Percentiles rank a stretch among this genome's conserved stretches.
These are phyloP conservation scores for Necrosyrtes monachus DNA, from an alignment of 2,797 vertebrate genomes.

Conservation along the genomic window DNA sequence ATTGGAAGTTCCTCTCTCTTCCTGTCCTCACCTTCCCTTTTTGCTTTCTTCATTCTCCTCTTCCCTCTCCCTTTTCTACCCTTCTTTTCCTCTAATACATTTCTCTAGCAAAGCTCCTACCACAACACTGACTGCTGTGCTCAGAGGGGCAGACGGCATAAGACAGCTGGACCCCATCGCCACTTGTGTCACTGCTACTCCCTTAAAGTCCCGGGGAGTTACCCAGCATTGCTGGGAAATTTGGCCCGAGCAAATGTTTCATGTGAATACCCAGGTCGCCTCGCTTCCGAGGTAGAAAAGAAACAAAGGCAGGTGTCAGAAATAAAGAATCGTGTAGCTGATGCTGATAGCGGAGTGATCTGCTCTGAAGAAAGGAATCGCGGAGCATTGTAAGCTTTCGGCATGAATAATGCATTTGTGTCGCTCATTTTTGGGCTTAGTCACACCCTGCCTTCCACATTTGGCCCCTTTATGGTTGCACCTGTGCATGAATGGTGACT, in stretches of 20 bases:
- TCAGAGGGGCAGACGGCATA: background rate
- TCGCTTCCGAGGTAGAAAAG: background rate
- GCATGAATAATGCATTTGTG: slow-evolving; percentile 58
- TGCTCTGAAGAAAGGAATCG: slow-evolving; percentile 22
- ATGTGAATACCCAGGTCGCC: background rate
- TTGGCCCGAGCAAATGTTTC: background rate
- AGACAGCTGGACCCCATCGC: accelerated
- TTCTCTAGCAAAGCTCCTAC: background rate
- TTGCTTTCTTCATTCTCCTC: background rate
- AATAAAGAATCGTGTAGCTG: background rate
- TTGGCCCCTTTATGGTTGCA: slow-evolving; percentile 58
- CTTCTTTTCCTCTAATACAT: background rate
- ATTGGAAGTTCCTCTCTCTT: slow-evolving; percentile 3
- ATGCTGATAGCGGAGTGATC: background rate
- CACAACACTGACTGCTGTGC: background rate
- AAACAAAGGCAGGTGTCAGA: slow-evolving; percentile 53
- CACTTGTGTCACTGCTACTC: background rate
- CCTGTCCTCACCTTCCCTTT: background rate
- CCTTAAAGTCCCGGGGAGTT: background rate
- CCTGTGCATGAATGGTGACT: slow-evolving; percentile 53
- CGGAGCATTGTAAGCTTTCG: slow-evolving; percentile 17
- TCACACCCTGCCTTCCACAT: slow-evolving; percentile 62
- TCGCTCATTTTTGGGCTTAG: slow-evolving; percentile 56
- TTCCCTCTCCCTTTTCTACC: background rate
- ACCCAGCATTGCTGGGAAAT: background rate